Evolutionary conservation across 2,888 invertebrate genomes (phyloP), one percentile per base, ranked within the genome.

Genomic region (Platerodrilus igneus): DNA sequence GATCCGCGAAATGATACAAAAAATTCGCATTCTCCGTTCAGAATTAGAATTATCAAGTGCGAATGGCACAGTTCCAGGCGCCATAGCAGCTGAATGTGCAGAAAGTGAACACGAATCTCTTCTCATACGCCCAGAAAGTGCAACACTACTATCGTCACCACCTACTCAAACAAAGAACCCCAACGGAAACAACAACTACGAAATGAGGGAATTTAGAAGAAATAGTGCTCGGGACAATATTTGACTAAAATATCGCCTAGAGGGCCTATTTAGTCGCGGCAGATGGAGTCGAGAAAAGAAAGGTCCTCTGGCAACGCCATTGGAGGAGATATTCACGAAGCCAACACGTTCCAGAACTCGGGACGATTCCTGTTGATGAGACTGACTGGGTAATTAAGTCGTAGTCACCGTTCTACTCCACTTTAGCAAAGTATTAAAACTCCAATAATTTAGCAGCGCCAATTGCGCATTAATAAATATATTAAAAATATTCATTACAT

Each of bases 1-100:
- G 73, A 88, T 89, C 62, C 79, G 84, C 52, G 90, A 90, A 69
- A 90, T 90, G 90, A 88, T 90, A 62, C 87, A 89, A 67, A 90
- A 90, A 72, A 90, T 90, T 64, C 81, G 83, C 60, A 77, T 90
- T 63, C 72, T 90, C 47, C 79, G 79, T 57, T 79, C 76, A 43
- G 84, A 85, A 60, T 66, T 77, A 50, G 76, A 78, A 45, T 43
- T 67, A 50, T 65, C 77, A 23, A 74, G 76, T 47, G 75, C 74
- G 38, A 78, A 78, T 58, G 77, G 78, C 10, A 74, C 76, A 28
- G 75, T 77, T 42, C 74, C 78, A n/a, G 72, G 75, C 13, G 52
- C 63, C 16, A 45, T 67, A 13, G 55, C 64, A 31, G 62, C 63
- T 17, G 64, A 64, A 28, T 62, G 64, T 30, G 70, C 74, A 11